Evolutionary conservation across 2,797 vertebrate species (phyloP).

Genomic region (Chaetophractus vellerosus): DNA sequence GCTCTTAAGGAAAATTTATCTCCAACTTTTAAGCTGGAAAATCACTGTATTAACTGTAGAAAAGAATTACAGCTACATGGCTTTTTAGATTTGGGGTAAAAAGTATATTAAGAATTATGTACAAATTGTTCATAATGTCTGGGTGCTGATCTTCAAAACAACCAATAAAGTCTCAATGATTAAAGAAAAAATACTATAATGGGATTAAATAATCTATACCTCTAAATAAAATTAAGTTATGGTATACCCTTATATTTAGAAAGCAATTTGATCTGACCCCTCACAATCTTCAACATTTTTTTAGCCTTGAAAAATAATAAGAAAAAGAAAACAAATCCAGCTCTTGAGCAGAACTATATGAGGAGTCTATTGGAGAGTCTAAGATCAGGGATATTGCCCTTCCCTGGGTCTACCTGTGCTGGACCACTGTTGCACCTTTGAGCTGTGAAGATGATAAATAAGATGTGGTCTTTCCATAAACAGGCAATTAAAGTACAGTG

Average conservation of each 20-base stretch:
- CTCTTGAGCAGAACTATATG: neutral
- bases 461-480: neutral
- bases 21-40: too few species aligned
- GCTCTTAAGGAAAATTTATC: too few species aligned
- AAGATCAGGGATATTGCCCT: neutral
- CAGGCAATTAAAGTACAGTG: neutral
- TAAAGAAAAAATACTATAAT: neutral
- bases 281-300: slow-evolving; percentile 18
- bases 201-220: neutral
- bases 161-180: too few species aligned
- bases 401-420: too few species aligned
- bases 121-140: too few species aligned
- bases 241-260: neutral
- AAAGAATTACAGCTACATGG: too few species aligned
- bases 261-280: neutral
- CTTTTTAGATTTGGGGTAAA: too few species aligned
- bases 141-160: too few species aligned
- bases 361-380: neutral
- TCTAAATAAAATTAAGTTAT: slow-evolving; percentile 59
- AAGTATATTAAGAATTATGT: too few species aligned
- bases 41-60: too few species aligned
- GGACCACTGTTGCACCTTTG: neutral
- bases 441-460: neutral
- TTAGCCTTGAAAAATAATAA: slow-evolving; percentile 19
- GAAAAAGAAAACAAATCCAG: neutral